These are phyloP conservation scores for Parotia lawesii DNA, from an alignment of 2,113 vertebrate genomes.

Conservation along the genomic window DNA sequence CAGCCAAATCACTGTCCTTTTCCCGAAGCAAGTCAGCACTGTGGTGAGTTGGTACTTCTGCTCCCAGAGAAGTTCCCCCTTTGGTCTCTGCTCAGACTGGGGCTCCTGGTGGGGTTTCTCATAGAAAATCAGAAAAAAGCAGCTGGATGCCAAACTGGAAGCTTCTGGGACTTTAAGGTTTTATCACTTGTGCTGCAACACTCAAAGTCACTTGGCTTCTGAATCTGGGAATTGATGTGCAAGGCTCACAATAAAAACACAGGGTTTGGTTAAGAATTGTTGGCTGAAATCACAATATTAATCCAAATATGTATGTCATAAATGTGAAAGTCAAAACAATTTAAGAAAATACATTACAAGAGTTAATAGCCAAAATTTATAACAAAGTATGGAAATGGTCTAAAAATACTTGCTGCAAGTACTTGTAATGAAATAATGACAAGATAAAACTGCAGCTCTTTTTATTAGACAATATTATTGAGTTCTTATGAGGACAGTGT, in stretches of 20 bases:
- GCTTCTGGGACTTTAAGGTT: background rate
- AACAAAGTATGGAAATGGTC: background rate
- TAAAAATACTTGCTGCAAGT: background rate
- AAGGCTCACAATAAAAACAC: background rate
- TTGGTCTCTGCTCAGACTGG: background rate
- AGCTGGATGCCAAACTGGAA: background rate
- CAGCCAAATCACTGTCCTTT: background rate
- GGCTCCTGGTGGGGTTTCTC: background rate
- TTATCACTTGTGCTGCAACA: background rate
- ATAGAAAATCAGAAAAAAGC: background rate
- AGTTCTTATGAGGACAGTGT: background rate
- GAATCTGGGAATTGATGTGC: background rate
- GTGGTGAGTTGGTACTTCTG: background rate
- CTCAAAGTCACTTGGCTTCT: background rate
- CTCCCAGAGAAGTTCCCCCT: background rate
- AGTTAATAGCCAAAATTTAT: background rate
- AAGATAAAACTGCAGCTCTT: background rate
- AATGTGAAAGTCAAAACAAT: background rate
- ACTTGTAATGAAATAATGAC: background rate
- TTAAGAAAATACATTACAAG: background rate
- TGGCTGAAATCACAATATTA: background rate
- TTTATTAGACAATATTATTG: background rate
- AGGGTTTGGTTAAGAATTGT: background rate
- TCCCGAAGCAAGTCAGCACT: background rate
- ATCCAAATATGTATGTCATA: background rate